Evolutionary conservation across 2,797 vertebrate species (phyloP).

Genomic region (Anas acuta): DNA sequence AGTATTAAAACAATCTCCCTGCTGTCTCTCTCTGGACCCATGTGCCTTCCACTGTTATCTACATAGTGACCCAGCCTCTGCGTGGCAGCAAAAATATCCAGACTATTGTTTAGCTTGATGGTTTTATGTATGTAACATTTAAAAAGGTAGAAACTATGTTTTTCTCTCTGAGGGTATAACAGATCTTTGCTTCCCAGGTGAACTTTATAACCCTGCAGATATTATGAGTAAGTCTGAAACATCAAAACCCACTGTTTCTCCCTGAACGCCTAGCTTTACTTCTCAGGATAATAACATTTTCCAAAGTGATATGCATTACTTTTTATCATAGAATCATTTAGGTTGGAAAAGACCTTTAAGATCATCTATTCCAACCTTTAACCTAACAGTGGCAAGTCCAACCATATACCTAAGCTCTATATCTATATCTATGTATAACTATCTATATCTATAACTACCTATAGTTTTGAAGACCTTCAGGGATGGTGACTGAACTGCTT

Average conservation of each 20-base stretch:
- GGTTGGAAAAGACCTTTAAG: no score
- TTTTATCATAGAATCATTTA: background rate
- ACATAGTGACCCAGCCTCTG: background rate
- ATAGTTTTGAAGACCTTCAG: no score
- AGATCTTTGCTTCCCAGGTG: background rate
- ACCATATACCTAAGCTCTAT: no score
- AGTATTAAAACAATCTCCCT: background rate
- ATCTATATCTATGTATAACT: no score
- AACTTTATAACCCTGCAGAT: background rate
- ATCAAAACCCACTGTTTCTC: background rate
- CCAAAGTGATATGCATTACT: background rate
- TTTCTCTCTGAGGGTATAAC: background rate
- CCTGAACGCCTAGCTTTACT: background rate
- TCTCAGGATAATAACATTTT: background rate
- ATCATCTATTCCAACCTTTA: no score
- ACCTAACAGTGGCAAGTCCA: no score
- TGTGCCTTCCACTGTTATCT: background rate
- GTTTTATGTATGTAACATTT: background rate
- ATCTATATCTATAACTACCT: no score
- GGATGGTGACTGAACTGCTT: no score
- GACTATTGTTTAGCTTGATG: background rate
- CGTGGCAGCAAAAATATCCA: background rate
- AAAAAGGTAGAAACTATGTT: background rate
- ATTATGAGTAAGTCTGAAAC: background rate
- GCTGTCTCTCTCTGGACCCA: background rate